A percentile compares a stretch with the other conserved stretches of the same genome.
Evolutionary conservation across 1,140 invertebrate species (phyloP).

Genomic region (Danaus plexippus): DNA sequence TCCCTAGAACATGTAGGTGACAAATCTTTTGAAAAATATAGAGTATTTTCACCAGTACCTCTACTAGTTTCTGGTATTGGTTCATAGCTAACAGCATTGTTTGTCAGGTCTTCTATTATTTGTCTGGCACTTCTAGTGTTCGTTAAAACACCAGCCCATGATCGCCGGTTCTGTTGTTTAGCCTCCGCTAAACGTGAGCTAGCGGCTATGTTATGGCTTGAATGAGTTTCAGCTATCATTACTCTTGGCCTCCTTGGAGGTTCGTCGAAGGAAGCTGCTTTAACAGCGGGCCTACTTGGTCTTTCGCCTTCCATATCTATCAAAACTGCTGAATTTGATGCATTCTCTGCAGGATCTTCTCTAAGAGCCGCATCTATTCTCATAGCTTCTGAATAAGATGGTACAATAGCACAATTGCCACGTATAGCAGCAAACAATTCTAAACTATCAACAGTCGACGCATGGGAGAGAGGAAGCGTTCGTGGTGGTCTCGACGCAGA

Average conservation of each 20-base stretch:
- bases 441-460: constrained; percentile 61
- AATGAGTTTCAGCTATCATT: constrained; percentile 50
- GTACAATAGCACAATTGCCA: constrained; percentile 70
- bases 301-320: constrained; percentile 47
- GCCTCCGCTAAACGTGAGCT: constrained; percentile 42
- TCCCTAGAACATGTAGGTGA: constrained; percentile 74
- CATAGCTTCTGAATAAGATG: constrained; percentile 75
- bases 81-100: constrained; percentile 44
- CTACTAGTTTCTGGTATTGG: constrained; percentile 44
- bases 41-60: constrained; percentile 49
- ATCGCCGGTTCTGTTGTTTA: constrained; percentile 55
- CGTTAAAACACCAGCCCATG: constrained; percentile 61
- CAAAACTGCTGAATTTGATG: constrained; percentile 28
- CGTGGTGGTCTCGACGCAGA: constrained; percentile 79
- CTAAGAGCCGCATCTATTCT: constrained; percentile 67
- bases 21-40: constrained; percentile 76
- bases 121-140: constrained; percentile 52
- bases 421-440: constrained; percentile 63
- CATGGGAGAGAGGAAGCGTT: constrained; percentile 77
- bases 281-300: constrained; percentile 36
- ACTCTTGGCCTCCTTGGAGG: constrained; percentile 46
- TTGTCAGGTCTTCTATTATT: constrained; percentile 55
- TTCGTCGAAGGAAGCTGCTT: constrained; percentile 62
- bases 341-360: constrained; percentile 53
- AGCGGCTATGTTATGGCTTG: constrained; percentile 47